A percentile compares a stretch with the other conserved stretches of the same genome.
phyloP scores from a whole-genome alignment of 2,797 vertebrate genomes.

The Hippopotamyrus pictus region DNA sequence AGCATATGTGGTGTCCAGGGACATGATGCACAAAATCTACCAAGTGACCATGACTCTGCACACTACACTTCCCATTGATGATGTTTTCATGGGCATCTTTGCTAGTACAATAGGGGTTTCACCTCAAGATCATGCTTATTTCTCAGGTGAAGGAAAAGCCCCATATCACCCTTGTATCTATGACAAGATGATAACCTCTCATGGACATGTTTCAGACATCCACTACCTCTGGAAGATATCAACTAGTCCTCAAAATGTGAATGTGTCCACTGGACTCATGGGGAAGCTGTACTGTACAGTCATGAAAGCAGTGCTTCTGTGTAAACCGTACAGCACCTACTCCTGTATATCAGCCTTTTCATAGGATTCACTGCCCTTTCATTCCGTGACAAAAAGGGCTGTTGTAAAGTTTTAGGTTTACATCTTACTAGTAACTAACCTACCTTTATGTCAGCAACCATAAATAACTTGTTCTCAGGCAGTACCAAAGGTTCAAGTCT shows the following conservation, averaged over 20 bases:
- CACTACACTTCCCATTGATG: constrained; percentile 85
- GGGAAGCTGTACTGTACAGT: constrained; percentile 73
- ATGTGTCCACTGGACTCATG: constrained; percentile 58
- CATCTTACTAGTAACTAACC: neutral
- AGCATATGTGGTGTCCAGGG: constrained; percentile 77
- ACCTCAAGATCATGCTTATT: constrained; percentile 76
- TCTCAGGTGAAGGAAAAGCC: constrained; percentile 83
- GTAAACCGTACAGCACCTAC: constrained; percentile 71
- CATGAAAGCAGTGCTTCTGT: constrained; percentile 75
- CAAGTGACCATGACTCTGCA: constrained; percentile 72
- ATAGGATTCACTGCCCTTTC: constrained; percentile 39
- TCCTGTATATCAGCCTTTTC: constrained; percentile 78
- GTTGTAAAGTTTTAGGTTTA: neutral
- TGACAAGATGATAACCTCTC: constrained; percentile 88
- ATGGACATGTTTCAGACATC: constrained; percentile 74
- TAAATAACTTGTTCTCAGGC: neutral
- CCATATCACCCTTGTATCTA: constrained; percentile 87
- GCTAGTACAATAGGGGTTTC: constrained; percentile 76
- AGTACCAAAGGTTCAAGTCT: neutral
- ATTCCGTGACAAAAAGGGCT: neutral
- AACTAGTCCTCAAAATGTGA: constrained; percentile 59
- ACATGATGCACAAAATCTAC: constrained; percentile 80
- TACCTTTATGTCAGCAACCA: neutral
- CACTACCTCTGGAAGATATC: constrained; percentile 72
- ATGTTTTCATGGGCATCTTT: constrained; percentile 95